phyloP scores from a whole-genome alignment of 2,888 invertebrate species.

The Helicoverpa assulta region DNA sequence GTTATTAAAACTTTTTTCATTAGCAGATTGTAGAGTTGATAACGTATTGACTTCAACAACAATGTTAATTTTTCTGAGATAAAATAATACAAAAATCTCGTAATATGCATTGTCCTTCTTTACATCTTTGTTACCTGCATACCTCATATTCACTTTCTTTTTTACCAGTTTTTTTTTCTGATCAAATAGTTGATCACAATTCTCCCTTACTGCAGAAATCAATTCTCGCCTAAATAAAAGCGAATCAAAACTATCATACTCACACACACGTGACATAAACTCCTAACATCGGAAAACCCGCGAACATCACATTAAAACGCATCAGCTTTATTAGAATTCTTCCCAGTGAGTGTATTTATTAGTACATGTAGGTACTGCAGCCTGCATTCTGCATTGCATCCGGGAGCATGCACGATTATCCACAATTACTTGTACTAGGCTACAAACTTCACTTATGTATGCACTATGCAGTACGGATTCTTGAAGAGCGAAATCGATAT shows the following conservation, averaged over 20 bases:
- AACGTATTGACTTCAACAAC: too few relatives aligned
- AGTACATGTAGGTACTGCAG: conserved; percentile 50
- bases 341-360: conserved; percentile 56
- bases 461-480: conserved; percentile 45
- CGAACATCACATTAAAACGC: conserved; percentile 51
- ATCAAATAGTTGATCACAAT: too few relatives aligned
- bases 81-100: too few relatives aligned
- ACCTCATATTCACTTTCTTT: too few relatives aligned
- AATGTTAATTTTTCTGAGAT: too few relatives aligned
- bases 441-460: conserved; percentile 41
- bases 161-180: too few relatives aligned
- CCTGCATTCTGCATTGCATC: conserved; percentile 59
- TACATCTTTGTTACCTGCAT: too few relatives aligned
- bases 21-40: too few relatives aligned
- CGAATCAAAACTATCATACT: conserved; percentile 8
- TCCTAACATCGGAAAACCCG: conserved; percentile 53
- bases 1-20: too few relatives aligned
- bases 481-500: conserved; percentile 55
- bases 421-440: conserved; percentile 46
- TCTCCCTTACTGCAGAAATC: neutral
- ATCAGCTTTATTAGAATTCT: conserved; percentile 61
- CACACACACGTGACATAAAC: conserved; percentile 42
- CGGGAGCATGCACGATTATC: conserved; percentile 64
- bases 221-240: neutral
- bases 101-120: too few relatives aligned